phyloP scores from a whole-genome alignment of 2,113 vertebrate species.

The Lophotis ruficrista region DNA sequence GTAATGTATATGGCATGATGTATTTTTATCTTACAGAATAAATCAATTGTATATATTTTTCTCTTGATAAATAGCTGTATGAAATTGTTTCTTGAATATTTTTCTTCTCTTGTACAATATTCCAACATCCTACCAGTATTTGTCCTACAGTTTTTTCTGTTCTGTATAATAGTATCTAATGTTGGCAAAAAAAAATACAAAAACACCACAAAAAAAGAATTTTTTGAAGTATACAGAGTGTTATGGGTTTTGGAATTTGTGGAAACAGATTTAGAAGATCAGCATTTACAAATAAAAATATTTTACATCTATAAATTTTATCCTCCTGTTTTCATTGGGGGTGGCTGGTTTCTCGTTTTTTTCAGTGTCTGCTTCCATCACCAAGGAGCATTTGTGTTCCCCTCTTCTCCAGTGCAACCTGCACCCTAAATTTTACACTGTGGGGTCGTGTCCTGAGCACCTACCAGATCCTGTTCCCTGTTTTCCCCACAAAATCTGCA shows the following conservation, averaged over 20 bases:
- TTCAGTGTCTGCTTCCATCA: fast-evolving
- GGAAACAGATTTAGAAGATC: slow-evolving; percentile 97
- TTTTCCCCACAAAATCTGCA: not conserved
- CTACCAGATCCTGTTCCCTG: fast-evolving
- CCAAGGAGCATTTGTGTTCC: fast-evolving
- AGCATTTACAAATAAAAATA: slow-evolving; percentile 99
- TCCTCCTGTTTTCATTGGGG: not conserved
- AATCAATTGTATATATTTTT: slow-evolving; percentile 99
- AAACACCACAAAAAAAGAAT: slow-evolving; percentile 65
- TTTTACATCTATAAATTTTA: slow-evolving; percentile 87
- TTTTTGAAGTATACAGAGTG: slow-evolving; percentile 94
- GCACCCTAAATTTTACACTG: fast-evolving
- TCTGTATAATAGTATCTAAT: slow-evolving; percentile 93
- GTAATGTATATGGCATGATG: slow-evolving; percentile 99
- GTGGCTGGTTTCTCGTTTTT: not conserved
- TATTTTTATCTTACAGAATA: slow-evolving; percentile 98
- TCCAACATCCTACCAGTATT: slow-evolving; percentile 96
- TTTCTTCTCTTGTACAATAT: slow-evolving; percentile 98
- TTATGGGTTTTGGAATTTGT: slow-evolving; percentile 97
- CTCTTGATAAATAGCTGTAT: slow-evolving; percentile 99
- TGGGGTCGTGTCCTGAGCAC: fast-evolving
- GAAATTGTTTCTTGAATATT: slow-evolving; percentile 98
- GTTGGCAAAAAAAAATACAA: slow-evolving; percentile 81
- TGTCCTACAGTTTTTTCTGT: slow-evolving; percentile 90
- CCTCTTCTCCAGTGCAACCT: not conserved